Evolutionary conservation across 2,888 invertebrate species (phyloP).

Genomic region (Himalopsyche anomala): DNA sequence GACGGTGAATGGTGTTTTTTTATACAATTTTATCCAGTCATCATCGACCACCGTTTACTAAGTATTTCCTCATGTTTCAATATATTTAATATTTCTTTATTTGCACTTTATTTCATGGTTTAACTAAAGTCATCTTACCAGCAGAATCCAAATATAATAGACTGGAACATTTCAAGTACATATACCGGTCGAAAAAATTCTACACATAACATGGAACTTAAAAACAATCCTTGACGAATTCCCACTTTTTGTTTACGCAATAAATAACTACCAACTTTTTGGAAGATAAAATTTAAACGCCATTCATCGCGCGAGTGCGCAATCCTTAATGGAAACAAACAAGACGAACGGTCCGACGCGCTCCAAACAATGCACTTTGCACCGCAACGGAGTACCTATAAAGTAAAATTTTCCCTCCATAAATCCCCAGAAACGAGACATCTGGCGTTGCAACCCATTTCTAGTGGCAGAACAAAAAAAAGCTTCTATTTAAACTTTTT

Average conservation of each 20-base stretch:
- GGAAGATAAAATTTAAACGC: background rate
- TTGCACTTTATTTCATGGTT: too few species aligned
- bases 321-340: slow-evolving; percentile 22
- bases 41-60: too few species aligned
- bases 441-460: background rate
- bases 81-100: too few species aligned
- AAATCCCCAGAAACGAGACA: slow-evolving; percentile 10
- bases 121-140: too few species aligned
- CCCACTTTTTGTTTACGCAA: background rate
- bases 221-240: background rate
- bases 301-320: background rate
- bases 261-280: background rate
- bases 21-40: too few species aligned
- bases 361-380: background rate
- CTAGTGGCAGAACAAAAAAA: background rate
- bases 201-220: too few species aligned
- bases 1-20: too few species aligned
- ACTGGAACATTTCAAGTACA: too few species aligned
- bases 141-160: too few species aligned
- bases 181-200: too few species aligned
- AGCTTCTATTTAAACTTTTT: background rate
- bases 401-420: background rate
- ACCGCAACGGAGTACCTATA: background rate
- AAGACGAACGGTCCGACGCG: slow-evolving; percentile 9
- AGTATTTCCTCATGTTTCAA: too few species aligned